Evolutionary conservation across 2,113 vertebrate species (phyloP).

Genomic region (Catagonus wagneri): DNA sequence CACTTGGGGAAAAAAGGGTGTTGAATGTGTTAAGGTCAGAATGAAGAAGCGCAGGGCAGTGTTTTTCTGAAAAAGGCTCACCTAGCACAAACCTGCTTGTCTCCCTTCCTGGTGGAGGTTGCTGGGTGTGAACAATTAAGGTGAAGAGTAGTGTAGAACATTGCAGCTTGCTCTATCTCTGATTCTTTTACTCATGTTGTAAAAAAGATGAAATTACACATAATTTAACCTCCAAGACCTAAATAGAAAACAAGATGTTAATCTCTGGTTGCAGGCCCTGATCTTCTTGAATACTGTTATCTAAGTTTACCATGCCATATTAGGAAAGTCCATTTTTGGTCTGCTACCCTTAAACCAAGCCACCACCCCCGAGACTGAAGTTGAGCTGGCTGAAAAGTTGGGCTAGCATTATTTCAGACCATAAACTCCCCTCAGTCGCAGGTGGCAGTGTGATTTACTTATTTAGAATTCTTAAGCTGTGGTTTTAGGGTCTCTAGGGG

Average conservation of each 20-base stretch:
- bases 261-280: neutral
- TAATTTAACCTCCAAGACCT: neutral
- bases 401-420: conserved; percentile 6
- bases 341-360: neutral
- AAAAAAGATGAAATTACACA: neutral
- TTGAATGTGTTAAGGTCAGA: neutral
- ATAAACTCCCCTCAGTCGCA: neutral
- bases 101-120: neutral
- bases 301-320: neutral
- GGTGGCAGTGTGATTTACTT: neutral
- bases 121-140: neutral
- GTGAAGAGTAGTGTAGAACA: neutral
- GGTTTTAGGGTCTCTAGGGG: neutral
- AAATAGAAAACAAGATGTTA: neutral
- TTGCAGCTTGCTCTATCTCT: neutral
- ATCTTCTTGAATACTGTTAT: neutral
- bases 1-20: neutral
- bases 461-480: neutral
- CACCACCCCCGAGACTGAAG: neutral
- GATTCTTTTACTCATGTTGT: neutral
- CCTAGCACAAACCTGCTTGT: neutral
- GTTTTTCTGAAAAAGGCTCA: neutral
- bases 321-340: neutral
- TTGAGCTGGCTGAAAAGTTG: neutral
- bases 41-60: neutral